phyloP scores from a whole-genome alignment of 2,113 vertebrate species.

The Himantopus leucocephalus region DNA sequence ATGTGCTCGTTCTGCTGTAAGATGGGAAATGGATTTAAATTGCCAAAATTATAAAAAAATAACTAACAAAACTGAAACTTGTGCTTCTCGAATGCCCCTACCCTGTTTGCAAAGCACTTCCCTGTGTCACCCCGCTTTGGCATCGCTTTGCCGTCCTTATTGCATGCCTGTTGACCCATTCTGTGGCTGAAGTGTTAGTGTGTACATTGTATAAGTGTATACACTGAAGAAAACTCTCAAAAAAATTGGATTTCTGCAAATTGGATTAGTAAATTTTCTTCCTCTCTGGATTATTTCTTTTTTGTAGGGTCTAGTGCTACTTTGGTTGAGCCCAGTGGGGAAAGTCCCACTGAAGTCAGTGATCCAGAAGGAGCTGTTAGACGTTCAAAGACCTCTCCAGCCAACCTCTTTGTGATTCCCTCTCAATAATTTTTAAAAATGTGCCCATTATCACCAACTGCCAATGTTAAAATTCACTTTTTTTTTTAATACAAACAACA shows the following conservation, averaged over 20 bases:
- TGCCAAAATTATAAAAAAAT: background rate
- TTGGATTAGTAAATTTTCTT: background rate
- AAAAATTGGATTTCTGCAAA: background rate
- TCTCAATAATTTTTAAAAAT: background rate
- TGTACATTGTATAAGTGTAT: background rate
- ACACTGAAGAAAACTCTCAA: background rate
- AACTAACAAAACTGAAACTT: background rate
- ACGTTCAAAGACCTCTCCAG: background rate
- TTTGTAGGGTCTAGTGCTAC: background rate
- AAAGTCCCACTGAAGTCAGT: background rate
- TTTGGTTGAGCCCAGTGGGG: background rate
- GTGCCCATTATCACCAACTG: slow-evolving; percentile 63
- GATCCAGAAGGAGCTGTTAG: background rate
- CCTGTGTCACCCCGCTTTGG: background rate
- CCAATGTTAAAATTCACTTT: slow-evolving; percentile 72
- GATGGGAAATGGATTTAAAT: background rate
- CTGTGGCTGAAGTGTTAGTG: background rate
- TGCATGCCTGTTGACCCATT: background rate
- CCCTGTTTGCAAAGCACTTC: background rate
- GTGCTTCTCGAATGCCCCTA: slow-evolving; percentile 23
- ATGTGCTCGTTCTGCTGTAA: background rate
- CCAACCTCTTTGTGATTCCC: background rate
- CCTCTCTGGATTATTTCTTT: background rate
- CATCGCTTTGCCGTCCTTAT: background rate
- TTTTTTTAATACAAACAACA: slow-evolving; percentile 71